Conservation (phyloP, 2,797 vertebrate genomes). For the Pipistrellus pygmaeus region DNA sequence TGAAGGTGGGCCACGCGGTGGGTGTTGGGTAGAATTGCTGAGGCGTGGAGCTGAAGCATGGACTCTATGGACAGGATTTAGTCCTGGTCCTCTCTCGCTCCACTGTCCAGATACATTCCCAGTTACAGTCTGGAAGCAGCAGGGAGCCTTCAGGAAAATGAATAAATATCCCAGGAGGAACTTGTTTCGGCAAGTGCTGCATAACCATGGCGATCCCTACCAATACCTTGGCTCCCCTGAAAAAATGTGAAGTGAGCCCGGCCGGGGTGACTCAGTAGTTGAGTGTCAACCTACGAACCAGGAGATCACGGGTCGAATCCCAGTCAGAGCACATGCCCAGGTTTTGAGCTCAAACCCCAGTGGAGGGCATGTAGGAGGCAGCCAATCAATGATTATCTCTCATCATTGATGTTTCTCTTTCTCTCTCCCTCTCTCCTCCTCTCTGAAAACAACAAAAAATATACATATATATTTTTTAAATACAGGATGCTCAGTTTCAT, state of each 20-base stretch:
- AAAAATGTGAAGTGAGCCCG: background rate
- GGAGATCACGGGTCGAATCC: too few relatives aligned
- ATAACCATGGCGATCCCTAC: background rate
- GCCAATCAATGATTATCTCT: too few relatives aligned
- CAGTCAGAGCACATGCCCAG: too few relatives aligned
- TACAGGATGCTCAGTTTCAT: background rate
- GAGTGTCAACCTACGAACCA: too few relatives aligned
- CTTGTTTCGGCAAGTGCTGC: background rate
- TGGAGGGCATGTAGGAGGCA: too few relatives aligned
- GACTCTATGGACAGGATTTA: background rate
- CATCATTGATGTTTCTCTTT: too few relatives aligned
- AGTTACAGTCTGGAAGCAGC: background rate
- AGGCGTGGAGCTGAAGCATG: background rate
- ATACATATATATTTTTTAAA: background rate
- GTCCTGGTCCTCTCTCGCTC: background rate
- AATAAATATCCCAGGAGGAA: background rate
- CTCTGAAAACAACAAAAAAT: too few relatives aligned
- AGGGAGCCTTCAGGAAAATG: background rate
- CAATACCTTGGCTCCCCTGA: background rate
- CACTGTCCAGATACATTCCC: background rate
- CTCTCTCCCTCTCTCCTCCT: too few relatives aligned
- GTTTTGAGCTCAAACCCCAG: too few relatives aligned
- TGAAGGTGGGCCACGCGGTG: fast-evolving
- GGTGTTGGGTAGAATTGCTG: background rate
- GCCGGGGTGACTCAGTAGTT: too few relatives aligned